Conservation (phyloP, 2,888 invertebrate species). For the Balanococcus diminutus region DNA sequence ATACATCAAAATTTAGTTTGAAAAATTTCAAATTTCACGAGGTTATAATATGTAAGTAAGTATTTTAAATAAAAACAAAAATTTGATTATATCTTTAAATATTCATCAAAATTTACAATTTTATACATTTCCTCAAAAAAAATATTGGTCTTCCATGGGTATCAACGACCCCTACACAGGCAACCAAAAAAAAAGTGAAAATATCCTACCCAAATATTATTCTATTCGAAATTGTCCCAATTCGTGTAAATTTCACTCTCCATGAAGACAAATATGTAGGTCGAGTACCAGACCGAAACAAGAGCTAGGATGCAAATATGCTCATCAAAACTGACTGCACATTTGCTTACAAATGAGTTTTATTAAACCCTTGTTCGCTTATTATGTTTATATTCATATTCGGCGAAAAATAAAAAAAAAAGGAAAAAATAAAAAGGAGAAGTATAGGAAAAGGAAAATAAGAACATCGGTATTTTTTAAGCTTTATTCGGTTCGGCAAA, state of each 20-base stretch:
- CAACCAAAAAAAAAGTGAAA: no score
- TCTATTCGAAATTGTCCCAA: no score
- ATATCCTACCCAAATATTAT: no score
- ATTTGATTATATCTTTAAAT: no score
- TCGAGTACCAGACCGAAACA: not conserved
- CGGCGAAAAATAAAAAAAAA: not conserved
- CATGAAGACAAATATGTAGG: not conserved
- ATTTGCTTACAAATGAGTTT: slow-evolving; percentile 34
- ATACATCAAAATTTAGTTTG: no score
- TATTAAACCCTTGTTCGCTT: not conserved
- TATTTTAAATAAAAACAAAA: no score
- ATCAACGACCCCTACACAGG: no score
- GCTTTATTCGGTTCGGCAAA: not conserved
- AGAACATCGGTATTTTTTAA: slow-evolving; percentile 32
- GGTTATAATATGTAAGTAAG: no score
- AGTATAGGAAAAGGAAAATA: not conserved
- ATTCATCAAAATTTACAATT: no score
- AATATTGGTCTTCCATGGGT: no score
- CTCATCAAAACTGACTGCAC: not conserved
- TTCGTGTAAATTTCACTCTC: not conserved
- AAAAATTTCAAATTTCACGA: no score
- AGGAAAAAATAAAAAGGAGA: not conserved
- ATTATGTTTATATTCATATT: slow-evolving; percentile 22
- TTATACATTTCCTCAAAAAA: no score
- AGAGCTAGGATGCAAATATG: not conserved